Percentiles rank a stretch among this genome's conserved stretches.
Conservation (phyloP, 1,140 invertebrate species). For the Nasonia longicornis region DNA sequence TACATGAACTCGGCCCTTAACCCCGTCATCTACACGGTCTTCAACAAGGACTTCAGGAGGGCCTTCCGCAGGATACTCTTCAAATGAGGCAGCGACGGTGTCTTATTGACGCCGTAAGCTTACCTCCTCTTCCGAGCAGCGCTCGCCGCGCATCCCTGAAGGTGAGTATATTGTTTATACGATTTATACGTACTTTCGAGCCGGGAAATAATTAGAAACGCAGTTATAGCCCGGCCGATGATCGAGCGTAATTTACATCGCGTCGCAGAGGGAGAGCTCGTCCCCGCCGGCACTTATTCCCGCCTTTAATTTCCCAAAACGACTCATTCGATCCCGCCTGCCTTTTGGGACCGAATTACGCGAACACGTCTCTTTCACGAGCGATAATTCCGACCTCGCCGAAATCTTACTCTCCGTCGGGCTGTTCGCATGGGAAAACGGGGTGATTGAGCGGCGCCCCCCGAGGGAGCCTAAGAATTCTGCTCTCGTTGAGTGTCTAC, state of each 20-base stretch:
- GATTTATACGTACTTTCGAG: no score
- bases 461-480: background rate
- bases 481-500: background rate
- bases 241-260: background rate
- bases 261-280: background rate
- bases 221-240: background rate
- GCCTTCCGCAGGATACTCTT: conserved; percentile 95
- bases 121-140: background rate
- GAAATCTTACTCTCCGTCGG: background rate
- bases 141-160: background rate
- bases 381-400: background rate
- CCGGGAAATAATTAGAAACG: no score
- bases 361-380: background rate
- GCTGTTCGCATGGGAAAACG: background rate
- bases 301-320: background rate
- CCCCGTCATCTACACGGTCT: conserved; percentile 98
- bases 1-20: conserved; percentile 99
- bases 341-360: background rate
- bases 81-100: conserved; percentile 76
- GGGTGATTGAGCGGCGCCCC: background rate
- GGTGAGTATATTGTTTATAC: background rate
- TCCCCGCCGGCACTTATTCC: background rate
- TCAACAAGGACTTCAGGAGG: conserved; percentile 97
- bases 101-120: conserved; percentile 31
- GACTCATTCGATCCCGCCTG: background rate